Percentiles rank a stretch among this genome's conserved stretches.
phyloP scores from a whole-genome alignment of 1,140 invertebrate species.

The Gryllus bimaculatus region DNA sequence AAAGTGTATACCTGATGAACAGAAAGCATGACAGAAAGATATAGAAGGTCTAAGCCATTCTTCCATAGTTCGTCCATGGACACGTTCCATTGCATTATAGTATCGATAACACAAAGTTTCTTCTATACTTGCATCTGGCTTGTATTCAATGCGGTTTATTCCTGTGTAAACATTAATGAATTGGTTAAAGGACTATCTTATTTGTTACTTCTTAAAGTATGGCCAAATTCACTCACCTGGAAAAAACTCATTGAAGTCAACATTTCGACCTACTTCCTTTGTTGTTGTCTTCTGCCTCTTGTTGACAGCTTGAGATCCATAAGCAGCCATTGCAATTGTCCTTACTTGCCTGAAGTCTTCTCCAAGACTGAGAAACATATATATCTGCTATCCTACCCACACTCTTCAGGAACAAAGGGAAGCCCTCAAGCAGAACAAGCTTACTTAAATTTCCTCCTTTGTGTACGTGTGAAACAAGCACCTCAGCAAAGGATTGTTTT shows the following conservation, averaged over 20 bases:
- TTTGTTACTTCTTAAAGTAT: background rate
- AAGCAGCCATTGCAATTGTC: background rate
- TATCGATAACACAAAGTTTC: conserved; percentile 45
- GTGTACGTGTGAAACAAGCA: background rate
- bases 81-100: conserved; percentile 44
- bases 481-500: background rate
- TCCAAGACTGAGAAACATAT: background rate
- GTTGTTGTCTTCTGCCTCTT: conserved; percentile 9
- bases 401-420: background rate
- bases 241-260: conserved; percentile 11
- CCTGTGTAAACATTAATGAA: conserved; percentile 1
- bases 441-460: background rate
- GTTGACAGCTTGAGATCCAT: conserved; percentile 11
- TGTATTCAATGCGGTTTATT: conserved; percentile 37
- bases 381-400: background rate
- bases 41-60: conserved; percentile 57
- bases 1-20: conserved; percentile 34
- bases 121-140: conserved; percentile 36
- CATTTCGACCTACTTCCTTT: background rate
- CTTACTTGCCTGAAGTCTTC: background rate
- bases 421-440: background rate
- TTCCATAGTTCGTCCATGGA: conserved; percentile 46
- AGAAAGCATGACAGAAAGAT: conserved; percentile 42
- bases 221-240: conserved; percentile 4
- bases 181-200: background rate